Base-by-base conservation (phyloP, 2,113 vertebrate genomes). In the Pachyramphus minor region DNA sequence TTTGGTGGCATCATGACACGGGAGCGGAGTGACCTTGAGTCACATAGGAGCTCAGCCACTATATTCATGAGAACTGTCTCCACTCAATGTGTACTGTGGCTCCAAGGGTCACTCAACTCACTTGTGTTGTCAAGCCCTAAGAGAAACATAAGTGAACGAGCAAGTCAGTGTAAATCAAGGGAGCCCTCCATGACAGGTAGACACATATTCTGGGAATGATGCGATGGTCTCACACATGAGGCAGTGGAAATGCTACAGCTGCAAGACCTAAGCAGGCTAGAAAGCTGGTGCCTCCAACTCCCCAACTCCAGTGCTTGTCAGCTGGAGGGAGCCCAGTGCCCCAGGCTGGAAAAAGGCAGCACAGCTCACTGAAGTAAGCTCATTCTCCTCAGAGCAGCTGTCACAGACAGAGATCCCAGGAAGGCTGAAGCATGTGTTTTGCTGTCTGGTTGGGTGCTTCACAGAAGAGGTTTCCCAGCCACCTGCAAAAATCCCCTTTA, bases 341-440 rank as follows among this genome's bases (percentile, higher is more conserved):
- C 12, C 17, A 63, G 53, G 23, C 44, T 30, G 12, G 27, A 66
- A 45, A 74, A 81, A 31, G n/a, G 42, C 39, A 79, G 17, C 0
- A 0, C 8, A 88, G 42, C 31, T 24, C 39, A 33, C 31, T 25
- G 39, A 76, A 72, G 33, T 23, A 72, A 71, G 79, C 53, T 28
- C 33, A 42, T 0, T 1, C 4, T 50, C 15, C 63, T 82, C 42
- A 39, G 44, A 68, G 28, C 23, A 73, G 14, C 28, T 3, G 2
- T 45, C 0, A 0, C 6, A 72, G 67, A 30, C 16, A 24, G 25
- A 79, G 35, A 5, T 68, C 21, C 30, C 0, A 0, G 6, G 22
- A 17, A 75, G 11, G 39, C 56, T 78, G 56, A 84, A 84, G 8
- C 14, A 37, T 0, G 0, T 49, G 14, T 23, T 37, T 73, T 45